Conservation (phyloP, 2,888 invertebrate genomes). For the Oxytorus armatus region DNA sequence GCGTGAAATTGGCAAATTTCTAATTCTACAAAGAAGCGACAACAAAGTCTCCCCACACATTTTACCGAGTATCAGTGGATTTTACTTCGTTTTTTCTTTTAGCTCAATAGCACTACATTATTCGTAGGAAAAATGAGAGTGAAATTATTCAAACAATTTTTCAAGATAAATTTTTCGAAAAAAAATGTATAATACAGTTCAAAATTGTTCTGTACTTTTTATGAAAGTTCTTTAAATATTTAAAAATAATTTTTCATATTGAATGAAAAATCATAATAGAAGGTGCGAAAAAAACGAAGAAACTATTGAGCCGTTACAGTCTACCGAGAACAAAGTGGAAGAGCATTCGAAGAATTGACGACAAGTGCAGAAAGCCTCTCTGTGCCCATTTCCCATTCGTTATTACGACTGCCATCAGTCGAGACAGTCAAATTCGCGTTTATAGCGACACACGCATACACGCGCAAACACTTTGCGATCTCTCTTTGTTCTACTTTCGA, state of each 20-base stretch:
- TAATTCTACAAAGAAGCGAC: constrained; percentile 33
- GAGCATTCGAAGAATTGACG: constrained; percentile 15
- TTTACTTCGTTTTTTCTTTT: no score
- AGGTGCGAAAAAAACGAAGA: not conserved
- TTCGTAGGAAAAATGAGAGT: no score
- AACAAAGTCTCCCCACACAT: not conserved
- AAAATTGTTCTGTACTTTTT: no score
- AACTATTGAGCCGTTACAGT: not conserved
- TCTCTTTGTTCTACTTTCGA: constrained; percentile 76
- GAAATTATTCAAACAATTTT: no score
- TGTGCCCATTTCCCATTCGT: constrained; percentile 28
- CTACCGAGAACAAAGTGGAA: not conserved
- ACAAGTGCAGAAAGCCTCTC: constrained; percentile 10
- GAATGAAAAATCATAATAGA: not conserved
- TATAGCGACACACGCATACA: constrained; percentile 17
- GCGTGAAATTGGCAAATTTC: constrained; percentile 56
- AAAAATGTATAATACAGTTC: no score
- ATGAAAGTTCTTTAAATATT: no score
- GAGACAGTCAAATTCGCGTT: constrained; percentile 38
- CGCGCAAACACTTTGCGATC: constrained; percentile 14
- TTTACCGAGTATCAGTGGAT: not conserved
- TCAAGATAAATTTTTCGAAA: no score
- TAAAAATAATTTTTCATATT: no score
- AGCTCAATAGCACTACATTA: no score
- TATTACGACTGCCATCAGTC: constrained; percentile 10